Evolutionary conservation across 1,140 invertebrate species (phyloP).

Genomic region (Physella acuta): DNA sequence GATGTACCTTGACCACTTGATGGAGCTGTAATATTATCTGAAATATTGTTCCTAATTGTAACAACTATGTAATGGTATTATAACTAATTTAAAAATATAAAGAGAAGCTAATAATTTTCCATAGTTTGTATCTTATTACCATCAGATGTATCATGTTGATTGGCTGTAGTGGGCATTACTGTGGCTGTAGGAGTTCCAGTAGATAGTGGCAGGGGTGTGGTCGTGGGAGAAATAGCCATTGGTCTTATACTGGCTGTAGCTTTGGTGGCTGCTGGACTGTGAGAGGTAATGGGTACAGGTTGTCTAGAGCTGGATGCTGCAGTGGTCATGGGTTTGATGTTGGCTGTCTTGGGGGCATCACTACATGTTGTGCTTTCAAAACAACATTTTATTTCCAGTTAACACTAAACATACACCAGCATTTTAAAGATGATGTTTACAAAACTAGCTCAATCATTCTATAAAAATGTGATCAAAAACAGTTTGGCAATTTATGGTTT

Average conservation of each 20-base stretch:
- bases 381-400: background rate
- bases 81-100: too few relatives aligned
- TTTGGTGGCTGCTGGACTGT: slow-evolving; percentile 48
- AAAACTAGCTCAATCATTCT: background rate
- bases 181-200: slow-evolving; percentile 67
- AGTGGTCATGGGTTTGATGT: slow-evolving; percentile 87
- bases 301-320: slow-evolving; percentile 36
- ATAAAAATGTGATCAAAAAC: too few relatives aligned
- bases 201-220: slow-evolving; percentile 30
- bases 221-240: slow-evolving; percentile 72
- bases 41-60: too few relatives aligned
- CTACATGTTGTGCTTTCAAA: slow-evolving; percentile 68
- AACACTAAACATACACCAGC: slow-evolving; percentile 11
- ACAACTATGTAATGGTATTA: too few relatives aligned
- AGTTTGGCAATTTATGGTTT: too few relatives aligned
- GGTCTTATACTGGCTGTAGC: slow-evolving; percentile 86
- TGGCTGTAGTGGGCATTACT: slow-evolving; percentile 68
- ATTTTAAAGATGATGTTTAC: background rate
- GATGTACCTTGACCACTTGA: slow-evolving; percentile 17
- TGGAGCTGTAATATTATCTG: slow-evolving; percentile 16
- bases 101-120: too few relatives aligned
- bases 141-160: slow-evolving; percentile 41
- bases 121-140: slow-evolving; percentile 23
- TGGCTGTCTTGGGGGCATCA: slow-evolving; percentile 81
- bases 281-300: slow-evolving; percentile 53